Evolutionary conservation across 2,797 vertebrate genomes (phyloP), one percentile per base, ranked within the genome.

Genomic region (Ctenopoma kingsleyae): DNA sequence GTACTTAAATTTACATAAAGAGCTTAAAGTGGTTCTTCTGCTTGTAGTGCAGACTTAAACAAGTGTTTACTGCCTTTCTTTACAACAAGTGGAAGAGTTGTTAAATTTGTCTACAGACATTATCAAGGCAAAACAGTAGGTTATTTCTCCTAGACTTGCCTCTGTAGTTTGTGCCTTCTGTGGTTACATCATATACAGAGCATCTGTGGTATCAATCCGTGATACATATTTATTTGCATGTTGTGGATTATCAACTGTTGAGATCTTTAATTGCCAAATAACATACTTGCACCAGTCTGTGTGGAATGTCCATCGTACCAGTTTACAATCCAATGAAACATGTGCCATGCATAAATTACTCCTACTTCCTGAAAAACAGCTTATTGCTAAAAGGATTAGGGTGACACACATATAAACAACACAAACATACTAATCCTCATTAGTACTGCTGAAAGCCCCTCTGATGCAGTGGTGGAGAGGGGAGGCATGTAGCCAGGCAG

Each of bases 351-450:
- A 91, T 89, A 91, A 83, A 90, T 93, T 90, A 92, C 80, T 87
- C 77, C 71, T 69, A 85, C 84, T 90, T 91, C 74, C 84, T 86
- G 84, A 72, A 90, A 93, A 93, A 86, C 89, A 82, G 90, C 90
- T 92, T 92, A 92, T 84, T 90, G 87, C 88, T 93, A 92, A 94
- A 92, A 86, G 93, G 93, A 94, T 94, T 94, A 94, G 82, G 77
- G 86, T 85, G 89, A 94, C 91, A 93, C 88, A 93, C 90, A 90
- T 91, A 92, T 92, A 94, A 92, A 93, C 93, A 93, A 90, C 88
- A 91, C 92, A 94, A 94, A 94, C 91, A 93, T 90, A 89, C 82
- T 93, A 94, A 94, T 94, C 92, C 93, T 92, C 92, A 92, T 93
- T 94, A 94, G 93, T 82, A 79, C 86, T 86, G 87, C 77, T 81